These are phyloP conservation scores for Sebastes variabilis DNA, from an alignment of 2,797 vertebrate species.

Conservation along the genomic window DNA sequence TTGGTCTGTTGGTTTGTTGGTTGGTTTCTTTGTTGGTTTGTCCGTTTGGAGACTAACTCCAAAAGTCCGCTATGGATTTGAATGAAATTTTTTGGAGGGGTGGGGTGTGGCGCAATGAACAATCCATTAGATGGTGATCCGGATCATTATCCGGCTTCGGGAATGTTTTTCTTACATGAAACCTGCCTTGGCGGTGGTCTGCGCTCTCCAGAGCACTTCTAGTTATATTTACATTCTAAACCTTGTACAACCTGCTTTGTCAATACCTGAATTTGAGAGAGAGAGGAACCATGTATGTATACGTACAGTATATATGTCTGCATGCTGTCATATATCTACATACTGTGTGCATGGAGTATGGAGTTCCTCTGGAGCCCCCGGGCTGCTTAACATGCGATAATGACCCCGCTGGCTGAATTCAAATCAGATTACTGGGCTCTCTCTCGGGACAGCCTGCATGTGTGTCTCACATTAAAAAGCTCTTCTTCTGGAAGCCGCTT, in stretches of 20 bases:
- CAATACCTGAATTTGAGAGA: background rate
- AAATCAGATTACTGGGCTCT: constrained; percentile 64
- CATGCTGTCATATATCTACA: constrained; percentile 21
- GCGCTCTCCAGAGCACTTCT: too few species aligned
- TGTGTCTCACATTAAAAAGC: constrained; percentile 59
- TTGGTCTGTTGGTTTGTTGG: too few species aligned
- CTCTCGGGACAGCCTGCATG: constrained; percentile 47
- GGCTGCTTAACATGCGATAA: constrained; percentile 63
- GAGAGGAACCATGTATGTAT: background rate
- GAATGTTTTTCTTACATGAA: too few species aligned
- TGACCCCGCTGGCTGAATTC: constrained; percentile 65
- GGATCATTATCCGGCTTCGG: too few species aligned
- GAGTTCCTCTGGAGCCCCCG: constrained; percentile 36
- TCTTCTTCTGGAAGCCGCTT: constrained; percentile 40
- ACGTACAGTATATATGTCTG: background rate
- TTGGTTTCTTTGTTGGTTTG: too few species aligned
- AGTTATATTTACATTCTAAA: background rate
- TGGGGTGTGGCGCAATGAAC: too few species aligned
- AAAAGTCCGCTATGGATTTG: too few species aligned
- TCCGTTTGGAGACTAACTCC: too few species aligned
- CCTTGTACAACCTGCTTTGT: background rate
- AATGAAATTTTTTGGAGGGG: too few species aligned
- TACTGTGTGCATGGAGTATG: constrained; percentile 4
- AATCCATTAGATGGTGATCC: too few species aligned
- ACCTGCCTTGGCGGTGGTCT: too few species aligned